A percentile compares a stretch with the other conserved stretches of the same genome.
Evolutionary conservation across 2,797 vertebrate species (phyloP).

Genomic region (Pagetopsis macropterus): DNA sequence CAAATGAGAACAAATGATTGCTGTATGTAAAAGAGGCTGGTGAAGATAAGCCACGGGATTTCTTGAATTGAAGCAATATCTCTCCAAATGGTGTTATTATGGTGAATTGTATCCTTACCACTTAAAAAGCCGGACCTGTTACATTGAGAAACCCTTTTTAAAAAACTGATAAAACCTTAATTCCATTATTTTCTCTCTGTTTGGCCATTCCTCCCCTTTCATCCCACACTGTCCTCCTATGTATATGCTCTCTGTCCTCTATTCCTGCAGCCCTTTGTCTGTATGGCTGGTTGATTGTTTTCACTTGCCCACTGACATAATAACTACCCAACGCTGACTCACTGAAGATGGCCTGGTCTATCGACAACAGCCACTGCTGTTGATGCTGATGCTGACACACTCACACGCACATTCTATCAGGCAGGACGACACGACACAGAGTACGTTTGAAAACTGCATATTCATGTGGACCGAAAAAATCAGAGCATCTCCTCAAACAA

Average conservation of each 20-base stretch:
- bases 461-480: slow-evolving; percentile 1
- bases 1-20: slow-evolving; percentile 55
- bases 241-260: slow-evolving; percentile 38
- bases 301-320: slow-evolving; percentile 67
- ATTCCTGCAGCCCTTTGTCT: slow-evolving; percentile 46
- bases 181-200: not conserved
- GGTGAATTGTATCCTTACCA: slow-evolving; percentile 26
- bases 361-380: slow-evolving; percentile 41
- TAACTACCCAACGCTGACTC: slow-evolving; percentile 63
- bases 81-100: slow-evolving; percentile 49
- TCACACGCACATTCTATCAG: slow-evolving; percentile 9
- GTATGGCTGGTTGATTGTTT: slow-evolving; percentile 51
- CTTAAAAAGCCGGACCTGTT: slow-evolving; percentile 28
- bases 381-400: slow-evolving; percentile 38
- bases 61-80: slow-evolving; percentile 54
- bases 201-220: slow-evolving; percentile 14
- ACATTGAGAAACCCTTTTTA: not conserved
- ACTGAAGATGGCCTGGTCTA: slow-evolving; percentile 50
- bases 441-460: slow-evolving; percentile 19
- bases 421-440: slow-evolving; percentile 7
- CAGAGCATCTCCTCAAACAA: not conserved
- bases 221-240: slow-evolving; percentile 36
- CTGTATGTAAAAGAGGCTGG: slow-evolving; percentile 36
- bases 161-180: slow-evolving; percentile 18
- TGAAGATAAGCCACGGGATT: slow-evolving; percentile 34